phyloP scores from a whole-genome alignment of 30 jellyfish, hydroid and myxozoan species.

The Aurelia sp. region DNA sequence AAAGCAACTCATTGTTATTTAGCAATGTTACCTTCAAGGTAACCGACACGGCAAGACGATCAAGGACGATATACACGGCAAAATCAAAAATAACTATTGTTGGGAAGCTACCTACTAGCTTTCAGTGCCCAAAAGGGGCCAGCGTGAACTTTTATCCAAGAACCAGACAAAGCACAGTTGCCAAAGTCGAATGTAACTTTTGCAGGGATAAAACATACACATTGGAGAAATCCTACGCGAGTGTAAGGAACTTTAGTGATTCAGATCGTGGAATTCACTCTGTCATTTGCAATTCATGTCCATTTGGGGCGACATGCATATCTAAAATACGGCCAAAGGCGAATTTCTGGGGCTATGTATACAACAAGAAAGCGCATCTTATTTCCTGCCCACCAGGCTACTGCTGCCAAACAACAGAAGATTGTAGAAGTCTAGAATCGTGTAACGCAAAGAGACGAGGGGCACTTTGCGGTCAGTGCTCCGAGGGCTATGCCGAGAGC shows the following conservation, averaged over 20 bases:
- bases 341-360: slow-evolving; percentile 31
- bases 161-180: neutral
- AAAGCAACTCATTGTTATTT: neutral
- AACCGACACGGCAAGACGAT: neutral
- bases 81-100: neutral
- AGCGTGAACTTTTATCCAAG: neutral
- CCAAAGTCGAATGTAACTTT: neutral
- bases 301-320: slow-evolving; percentile 19
- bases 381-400: slow-evolving; percentile 25
- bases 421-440: neutral
- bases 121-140: neutral
- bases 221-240: neutral
- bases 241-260: neutral
- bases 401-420: slow-evolving; percentile 1
- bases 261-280: neutral
- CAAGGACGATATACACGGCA: neutral
- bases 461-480: neutral
- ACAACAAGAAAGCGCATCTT: neutral
- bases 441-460: neutral
- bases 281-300: slow-evolving; percentile 7
- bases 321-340: neutral
- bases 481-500: neutral
- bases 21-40: too few species aligned
- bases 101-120: neutral
- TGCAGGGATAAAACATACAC: neutral